phyloP scores from a whole-genome alignment of 1,140 invertebrate species.

The Drosophila ficusphila region DNA sequence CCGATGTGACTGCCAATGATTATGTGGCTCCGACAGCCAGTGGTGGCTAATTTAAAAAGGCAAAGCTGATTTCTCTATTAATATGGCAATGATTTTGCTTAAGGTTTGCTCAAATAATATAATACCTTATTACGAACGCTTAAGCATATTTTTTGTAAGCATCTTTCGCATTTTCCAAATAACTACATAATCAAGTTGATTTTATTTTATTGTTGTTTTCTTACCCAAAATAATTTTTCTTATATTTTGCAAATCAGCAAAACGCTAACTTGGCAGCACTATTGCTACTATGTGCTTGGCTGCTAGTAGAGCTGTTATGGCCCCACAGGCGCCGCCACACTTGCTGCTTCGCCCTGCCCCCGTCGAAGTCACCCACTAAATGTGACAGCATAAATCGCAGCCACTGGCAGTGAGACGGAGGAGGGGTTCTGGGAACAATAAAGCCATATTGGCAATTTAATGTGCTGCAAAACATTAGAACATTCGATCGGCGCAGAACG shows the following conservation, averaged over 20 bases:
- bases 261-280: conserved; percentile 16
- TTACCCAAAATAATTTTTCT: too few relatives aligned
- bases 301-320: conserved; percentile 56
- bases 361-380: conserved; percentile 19
- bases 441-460: conserved; percentile 79
- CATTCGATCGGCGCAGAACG: conserved; percentile 40
- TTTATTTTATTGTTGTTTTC: too few relatives aligned
- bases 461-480: conserved; percentile 74
- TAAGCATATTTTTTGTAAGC: too few relatives aligned
- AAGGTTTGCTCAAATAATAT: too few relatives aligned
- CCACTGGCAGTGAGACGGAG: conserved; percentile 22
- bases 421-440: conserved; percentile 50
- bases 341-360: conserved; percentile 15
- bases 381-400: conserved; percentile 79
- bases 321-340: conserved; percentile 62
- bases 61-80: not conserved
- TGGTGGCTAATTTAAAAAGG: not conserved
- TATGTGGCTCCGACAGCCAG: not conserved
- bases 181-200: too few relatives aligned
- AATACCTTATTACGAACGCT: too few relatives aligned
- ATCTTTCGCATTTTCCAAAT: too few relatives aligned
- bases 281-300: not conserved
- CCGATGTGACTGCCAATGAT: not conserved
- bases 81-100: too few relatives aligned
- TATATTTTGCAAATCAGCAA: not conserved